Evolutionary conservation across 2,888 invertebrate genomes (phyloP).

Genomic region (Leptopterna dolabrata): DNA sequence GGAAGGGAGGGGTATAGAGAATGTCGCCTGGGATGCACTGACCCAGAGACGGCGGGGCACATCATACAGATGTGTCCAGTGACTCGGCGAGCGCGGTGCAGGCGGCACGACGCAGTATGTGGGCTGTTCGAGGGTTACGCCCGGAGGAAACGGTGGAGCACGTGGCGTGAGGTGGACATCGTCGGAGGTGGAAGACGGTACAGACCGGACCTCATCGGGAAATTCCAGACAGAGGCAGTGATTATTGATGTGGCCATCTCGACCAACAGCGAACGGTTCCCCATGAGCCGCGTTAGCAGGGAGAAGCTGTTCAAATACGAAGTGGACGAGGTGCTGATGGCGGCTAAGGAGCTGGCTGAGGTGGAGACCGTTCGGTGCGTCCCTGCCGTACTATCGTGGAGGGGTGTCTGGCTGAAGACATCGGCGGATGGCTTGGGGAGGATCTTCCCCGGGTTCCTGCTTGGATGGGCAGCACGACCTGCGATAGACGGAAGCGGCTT

Average conservation of each 20-base stretch:
- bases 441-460: not conserved
- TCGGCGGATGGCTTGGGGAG: too few species aligned
- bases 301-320: not conserved
- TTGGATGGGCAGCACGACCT: not conserved
- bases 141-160: not conserved
- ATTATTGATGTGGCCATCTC: not conserved
- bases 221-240: not conserved
- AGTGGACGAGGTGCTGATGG: not conserved
- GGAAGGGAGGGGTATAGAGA: too few species aligned
- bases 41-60: conserved; percentile 57
- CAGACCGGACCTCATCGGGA: not conserved
- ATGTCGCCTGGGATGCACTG: conserved; percentile 65
- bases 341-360: not conserved
- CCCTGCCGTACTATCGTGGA: too few species aligned
- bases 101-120: conserved; percentile 62
- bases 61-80: conserved; percentile 65
- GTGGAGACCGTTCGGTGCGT: too few species aligned
- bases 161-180: not conserved
- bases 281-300: not conserved
- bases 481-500: too few species aligned
- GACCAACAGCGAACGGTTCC: not conserved
- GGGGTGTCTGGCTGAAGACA: too few species aligned
- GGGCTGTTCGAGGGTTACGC: not conserved
- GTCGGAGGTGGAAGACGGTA: not conserved
- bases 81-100: conserved; percentile 66